phyloP scores from a whole-genome alignment of 2,888 invertebrate genomes.

The Tiliacea citrago region DNA sequence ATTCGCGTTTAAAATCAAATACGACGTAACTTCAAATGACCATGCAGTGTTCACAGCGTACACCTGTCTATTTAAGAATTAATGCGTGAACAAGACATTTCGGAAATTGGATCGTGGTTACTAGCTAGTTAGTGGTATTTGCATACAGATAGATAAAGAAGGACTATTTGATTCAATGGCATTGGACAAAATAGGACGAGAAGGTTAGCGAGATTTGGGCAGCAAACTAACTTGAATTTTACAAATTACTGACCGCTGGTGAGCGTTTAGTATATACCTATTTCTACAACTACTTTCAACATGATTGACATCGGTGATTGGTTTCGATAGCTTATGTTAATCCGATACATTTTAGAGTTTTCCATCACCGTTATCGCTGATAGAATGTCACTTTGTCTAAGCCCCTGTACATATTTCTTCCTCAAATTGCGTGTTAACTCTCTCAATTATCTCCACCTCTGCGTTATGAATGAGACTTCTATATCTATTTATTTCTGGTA shows the following conservation, averaged over 20 bases:
- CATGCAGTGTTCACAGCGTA: background rate
- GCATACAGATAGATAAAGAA: conserved; percentile 14
- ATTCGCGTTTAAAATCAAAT: conserved; percentile 42
- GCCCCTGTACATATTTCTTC: no score
- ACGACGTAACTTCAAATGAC: conserved; percentile 28
- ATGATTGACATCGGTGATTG: background rate
- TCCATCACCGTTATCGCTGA: background rate
- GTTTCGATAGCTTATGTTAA: background rate
- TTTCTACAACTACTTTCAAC: no score
- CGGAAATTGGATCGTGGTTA: conserved; percentile 27
- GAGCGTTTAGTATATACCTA: no score
- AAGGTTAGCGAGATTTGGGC: background rate
- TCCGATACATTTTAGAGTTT: background rate
- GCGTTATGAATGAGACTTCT: background rate
- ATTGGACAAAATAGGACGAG: background rate
- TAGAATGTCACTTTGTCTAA: background rate
- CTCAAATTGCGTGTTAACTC: background rate
- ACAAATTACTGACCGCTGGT: no score
- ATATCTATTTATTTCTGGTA: background rate
- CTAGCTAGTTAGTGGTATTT: conserved; percentile 21
- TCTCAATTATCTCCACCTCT: background rate
- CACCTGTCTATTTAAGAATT: conserved; percentile 22
- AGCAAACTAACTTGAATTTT: background rate
- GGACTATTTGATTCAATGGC: conserved; percentile 10
- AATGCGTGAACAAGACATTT: conserved; percentile 40